Conservation (phyloP, 2,888 invertebrate genomes). For the Cataglyphis cursor region DNA sequence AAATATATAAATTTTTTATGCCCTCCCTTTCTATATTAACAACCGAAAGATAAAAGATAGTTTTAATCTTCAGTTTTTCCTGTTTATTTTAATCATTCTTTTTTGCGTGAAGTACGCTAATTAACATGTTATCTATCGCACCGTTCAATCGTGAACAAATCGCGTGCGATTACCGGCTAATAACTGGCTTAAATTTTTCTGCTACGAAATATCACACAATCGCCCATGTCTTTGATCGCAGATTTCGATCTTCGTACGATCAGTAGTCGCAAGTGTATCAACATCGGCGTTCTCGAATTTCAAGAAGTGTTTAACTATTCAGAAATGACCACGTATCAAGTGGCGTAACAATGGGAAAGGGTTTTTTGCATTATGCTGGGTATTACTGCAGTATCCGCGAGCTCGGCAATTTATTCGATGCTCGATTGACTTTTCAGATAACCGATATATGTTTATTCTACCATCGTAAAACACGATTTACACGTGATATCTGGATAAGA, state of each 20-base stretch:
- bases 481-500: slow-evolving; percentile 66
- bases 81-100: not conserved
- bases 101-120: slow-evolving; percentile 18
- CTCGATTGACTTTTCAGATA: slow-evolving; percentile 82
- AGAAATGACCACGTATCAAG: slow-evolving; percentile 35
- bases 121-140: slow-evolving; percentile 1
- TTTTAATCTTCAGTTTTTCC: not conserved
- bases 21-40: no score
- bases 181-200: no score
- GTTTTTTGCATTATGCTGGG: slow-evolving; percentile 72
- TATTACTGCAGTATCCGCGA: slow-evolving; percentile 73
- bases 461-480: slow-evolving; percentile 66
- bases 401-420: slow-evolving; percentile 81
- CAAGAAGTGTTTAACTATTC: no score
- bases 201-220: no score
- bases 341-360: slow-evolving; percentile 70
- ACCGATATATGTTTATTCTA: slow-evolving; percentile 64
- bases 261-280: no score
- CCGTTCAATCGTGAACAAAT: not conserved
- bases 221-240: no score
- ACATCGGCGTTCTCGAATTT: no score
- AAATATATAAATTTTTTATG: not conserved
- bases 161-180: no score
- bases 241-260: no score
- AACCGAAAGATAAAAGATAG: not conserved